Evolutionary conservation across 2,797 vertebrate genomes (phyloP).

Genomic region (Dallia pectoralis): DNA sequence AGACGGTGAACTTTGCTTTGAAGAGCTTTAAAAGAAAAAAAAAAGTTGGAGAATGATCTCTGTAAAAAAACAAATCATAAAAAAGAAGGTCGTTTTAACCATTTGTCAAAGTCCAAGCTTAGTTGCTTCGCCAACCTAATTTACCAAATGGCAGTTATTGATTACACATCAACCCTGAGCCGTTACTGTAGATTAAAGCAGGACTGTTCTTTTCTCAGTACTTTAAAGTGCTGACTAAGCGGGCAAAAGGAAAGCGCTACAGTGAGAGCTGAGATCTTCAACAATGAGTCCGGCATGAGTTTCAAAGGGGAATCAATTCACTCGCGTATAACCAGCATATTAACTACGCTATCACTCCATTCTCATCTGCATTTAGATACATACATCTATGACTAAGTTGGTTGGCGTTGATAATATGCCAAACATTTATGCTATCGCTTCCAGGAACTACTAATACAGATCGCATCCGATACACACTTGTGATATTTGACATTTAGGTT

Average conservation of each 20-base stretch:
- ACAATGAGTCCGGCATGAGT: background rate
- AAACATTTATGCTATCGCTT: too few species aligned
- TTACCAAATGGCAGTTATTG: slow-evolving; percentile 25
- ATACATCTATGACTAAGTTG: slow-evolving; percentile 3
- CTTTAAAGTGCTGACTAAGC: slow-evolving; percentile 33
- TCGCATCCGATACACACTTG: too few species aligned
- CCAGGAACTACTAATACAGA: too few species aligned
- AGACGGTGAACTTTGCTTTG: background rate
- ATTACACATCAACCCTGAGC: slow-evolving; percentile 31
- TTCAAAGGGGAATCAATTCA: slow-evolving; percentile 27
- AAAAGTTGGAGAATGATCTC: slow-evolving; percentile 12
- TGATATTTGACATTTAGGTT: too few species aligned
- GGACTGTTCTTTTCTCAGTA: slow-evolving; percentile 2
- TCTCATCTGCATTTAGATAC: slow-evolving; percentile 16
- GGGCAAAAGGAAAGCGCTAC: slow-evolving; percentile 14
- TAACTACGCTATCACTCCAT: slow-evolving; percentile 11
- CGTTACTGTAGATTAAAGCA: slow-evolving; percentile 25
- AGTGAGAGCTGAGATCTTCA: slow-evolving; percentile 25
- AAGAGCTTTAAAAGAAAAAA: background rate
- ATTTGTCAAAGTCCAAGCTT: slow-evolving; percentile 28
- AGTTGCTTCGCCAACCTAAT: slow-evolving; percentile 11
- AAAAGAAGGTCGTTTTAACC: slow-evolving; percentile 8
- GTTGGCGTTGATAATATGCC: background rate
- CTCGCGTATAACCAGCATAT: slow-evolving; percentile 23
- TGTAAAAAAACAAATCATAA: slow-evolving; percentile 19